These are phyloP conservation scores for Colius striatus DNA, from an alignment of 2,113 vertebrate species.

Conservation along the genomic window DNA sequence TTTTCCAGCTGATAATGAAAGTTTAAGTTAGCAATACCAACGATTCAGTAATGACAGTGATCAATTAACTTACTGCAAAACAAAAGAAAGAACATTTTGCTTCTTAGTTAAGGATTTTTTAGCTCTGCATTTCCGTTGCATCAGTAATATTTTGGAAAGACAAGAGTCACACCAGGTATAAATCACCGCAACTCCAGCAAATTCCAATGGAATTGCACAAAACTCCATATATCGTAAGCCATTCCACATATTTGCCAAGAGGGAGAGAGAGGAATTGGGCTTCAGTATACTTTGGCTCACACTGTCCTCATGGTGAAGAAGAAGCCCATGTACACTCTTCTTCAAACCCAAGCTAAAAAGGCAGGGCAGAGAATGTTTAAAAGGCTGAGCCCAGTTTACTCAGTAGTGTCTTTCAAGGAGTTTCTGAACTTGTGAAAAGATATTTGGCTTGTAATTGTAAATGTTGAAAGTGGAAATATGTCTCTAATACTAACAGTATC, in stretches of 20 bases:
- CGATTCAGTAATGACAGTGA: not conserved
- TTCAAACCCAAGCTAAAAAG: conserved; percentile 13
- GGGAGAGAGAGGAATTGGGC: not conserved
- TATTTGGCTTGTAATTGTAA: not conserved
- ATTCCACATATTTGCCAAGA: not conserved
- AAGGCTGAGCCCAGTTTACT: not conserved
- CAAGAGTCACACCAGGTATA: conserved; percentile 16
- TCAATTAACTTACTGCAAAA: not conserved
- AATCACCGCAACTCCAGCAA: conserved; percentile 29
- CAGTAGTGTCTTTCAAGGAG: not conserved
- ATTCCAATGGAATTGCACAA: conserved; percentile 34
- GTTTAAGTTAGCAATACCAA: not conserved
- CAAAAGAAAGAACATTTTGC: not conserved
- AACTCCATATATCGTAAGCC: not conserved
- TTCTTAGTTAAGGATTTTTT: not conserved
- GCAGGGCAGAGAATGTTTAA: not conserved
- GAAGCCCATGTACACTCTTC: not conserved
- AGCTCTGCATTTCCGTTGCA: not conserved
- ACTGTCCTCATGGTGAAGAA: not conserved
- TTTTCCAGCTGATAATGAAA: not conserved
- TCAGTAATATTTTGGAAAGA: conserved; percentile 22
- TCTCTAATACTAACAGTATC: not conserved
- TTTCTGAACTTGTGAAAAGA: not conserved
- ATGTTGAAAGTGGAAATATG: not conserved
- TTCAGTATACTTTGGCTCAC: conserved; percentile 9